These are phyloP conservation scores for Anniella stebbinsi DNA, from an alignment of 2,797 vertebrate genomes.

Conservation along the genomic window DNA sequence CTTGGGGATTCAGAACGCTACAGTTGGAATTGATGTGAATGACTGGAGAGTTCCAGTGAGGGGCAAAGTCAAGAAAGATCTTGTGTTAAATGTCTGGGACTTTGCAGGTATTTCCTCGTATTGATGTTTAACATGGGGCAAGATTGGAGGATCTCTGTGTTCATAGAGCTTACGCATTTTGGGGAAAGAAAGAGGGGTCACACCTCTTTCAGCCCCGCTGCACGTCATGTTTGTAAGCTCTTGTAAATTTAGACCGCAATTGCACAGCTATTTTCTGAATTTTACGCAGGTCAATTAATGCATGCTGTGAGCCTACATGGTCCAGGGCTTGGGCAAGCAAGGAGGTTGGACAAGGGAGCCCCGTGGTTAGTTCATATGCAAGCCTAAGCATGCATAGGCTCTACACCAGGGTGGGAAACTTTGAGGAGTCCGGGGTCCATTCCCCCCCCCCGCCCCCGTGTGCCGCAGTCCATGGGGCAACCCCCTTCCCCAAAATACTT, in stretches of 20 bases:
- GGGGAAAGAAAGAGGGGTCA: neutral
- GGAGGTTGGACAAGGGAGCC: neutral
- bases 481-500: too few species aligned
- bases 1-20: conserved; percentile 64
- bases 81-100: conserved; percentile 95
- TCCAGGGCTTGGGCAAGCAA: too few species aligned
- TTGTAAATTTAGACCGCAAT: neutral
- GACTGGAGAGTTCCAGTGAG: conserved; percentile 90
- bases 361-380: neutral
- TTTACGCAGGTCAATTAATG: neutral
- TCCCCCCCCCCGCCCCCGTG: too few species aligned
- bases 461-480: too few species aligned
- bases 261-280: neutral
- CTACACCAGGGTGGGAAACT: neutral
- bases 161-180: neutral
- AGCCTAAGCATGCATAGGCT: neutral
- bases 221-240: neutral
- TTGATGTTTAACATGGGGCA: neutral
- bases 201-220: too few species aligned
- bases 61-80: conserved; percentile 86
- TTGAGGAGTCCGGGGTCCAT: neutral
- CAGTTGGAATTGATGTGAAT: conserved; percentile 85
- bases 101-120: conserved; percentile 87
- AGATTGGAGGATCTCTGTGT: neutral
- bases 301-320: neutral